A percentile compares a stretch with the other conserved stretches of the same genome.
phyloP scores from a whole-genome alignment of 2,797 vertebrate genomes.

The Oryzias dopingdopingensis region DNA sequence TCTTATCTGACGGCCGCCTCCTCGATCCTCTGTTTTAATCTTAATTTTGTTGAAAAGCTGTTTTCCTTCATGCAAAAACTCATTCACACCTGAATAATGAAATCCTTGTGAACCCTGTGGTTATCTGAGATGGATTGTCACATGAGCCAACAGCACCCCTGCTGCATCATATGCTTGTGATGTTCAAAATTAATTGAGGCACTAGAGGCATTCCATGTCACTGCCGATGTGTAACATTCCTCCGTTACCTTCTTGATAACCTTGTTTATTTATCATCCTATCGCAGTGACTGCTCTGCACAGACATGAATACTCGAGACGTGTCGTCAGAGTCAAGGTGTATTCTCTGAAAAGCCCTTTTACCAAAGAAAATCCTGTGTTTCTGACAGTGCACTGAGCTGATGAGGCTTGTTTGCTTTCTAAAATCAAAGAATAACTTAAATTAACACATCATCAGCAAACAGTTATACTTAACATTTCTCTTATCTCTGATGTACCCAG shows the following conservation, averaged over 20 bases:
- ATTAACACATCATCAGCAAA: constrained; percentile 34
- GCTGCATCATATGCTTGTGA: constrained; percentile 10
- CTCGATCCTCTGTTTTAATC: constrained; percentile 9
- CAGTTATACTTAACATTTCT: background rate
- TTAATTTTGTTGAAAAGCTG: constrained; percentile 2
- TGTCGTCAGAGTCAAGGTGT: constrained; percentile 25
- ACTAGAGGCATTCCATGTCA: constrained; percentile 17
- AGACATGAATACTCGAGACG: background rate
- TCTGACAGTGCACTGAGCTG: constrained; percentile 1
- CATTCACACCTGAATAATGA: constrained; percentile 16
- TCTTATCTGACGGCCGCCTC: background rate
- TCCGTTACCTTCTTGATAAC: constrained; percentile 4
- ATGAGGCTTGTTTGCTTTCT: constrained; percentile 1
- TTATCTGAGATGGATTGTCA: constrained; percentile 38
- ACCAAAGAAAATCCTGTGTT: constrained; percentile 1
- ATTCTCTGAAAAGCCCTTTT: constrained; percentile 4
- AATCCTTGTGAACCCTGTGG: background rate
- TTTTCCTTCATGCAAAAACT: constrained; percentile 10
- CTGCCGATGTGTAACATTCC: constrained; percentile 4
- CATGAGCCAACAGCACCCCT: constrained; percentile 7
- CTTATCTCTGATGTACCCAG: constrained; percentile 18
- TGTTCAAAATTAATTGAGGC: constrained; percentile 25
- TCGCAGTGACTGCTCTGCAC: background rate
- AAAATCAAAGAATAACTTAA: constrained; percentile 4
- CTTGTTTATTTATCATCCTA: constrained; percentile 24